Evolutionary conservation across 1,140 invertebrate species (phyloP).

Genomic region (Pseudoatta argentina): DNA sequence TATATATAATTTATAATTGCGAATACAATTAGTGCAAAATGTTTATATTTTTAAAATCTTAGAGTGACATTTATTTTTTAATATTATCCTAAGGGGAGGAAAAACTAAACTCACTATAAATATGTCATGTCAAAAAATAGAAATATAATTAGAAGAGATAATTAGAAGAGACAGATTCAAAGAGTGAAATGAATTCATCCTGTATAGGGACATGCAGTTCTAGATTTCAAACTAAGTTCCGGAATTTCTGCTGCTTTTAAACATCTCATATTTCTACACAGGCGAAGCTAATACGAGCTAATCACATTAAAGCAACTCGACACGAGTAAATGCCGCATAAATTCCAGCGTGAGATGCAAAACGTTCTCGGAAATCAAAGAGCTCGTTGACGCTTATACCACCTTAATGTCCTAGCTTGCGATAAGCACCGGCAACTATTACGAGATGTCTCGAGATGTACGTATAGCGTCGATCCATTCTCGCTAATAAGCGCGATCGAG

Average conservation of each 20-base stretch:
- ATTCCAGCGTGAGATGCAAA: conserved; percentile 8
- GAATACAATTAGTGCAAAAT: not conserved
- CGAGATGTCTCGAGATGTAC: conserved; percentile 33
- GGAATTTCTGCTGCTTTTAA: conserved; percentile 2
- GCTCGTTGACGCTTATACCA: conserved; percentile 10
- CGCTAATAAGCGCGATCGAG: conserved; percentile 84
- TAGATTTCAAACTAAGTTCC: conserved; percentile 6
- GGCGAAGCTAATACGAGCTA: conserved; percentile 1
- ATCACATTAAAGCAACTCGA: conserved; percentile 30
- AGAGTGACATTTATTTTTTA: not conserved
- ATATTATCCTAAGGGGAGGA: not conserved
- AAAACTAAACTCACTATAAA: not conserved
- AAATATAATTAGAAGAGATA: not conserved
- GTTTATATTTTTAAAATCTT: not conserved
- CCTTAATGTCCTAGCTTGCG: conserved; percentile 12
- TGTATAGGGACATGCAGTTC: not conserved
- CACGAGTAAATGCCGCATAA: conserved; percentile 1
- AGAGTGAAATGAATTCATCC: not conserved
- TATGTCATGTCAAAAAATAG: not conserved
- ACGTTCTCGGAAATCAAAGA: conserved; percentile 39
- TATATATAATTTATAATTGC: not conserved
- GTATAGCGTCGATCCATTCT: conserved; percentile 66
- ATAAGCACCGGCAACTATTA: conserved; percentile 22
- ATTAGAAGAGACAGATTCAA: not conserved
- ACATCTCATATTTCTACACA: not conserved